Base-by-base conservation (phyloP, 2,888 invertebrate genomes). In the Globia sparganii region DNA sequence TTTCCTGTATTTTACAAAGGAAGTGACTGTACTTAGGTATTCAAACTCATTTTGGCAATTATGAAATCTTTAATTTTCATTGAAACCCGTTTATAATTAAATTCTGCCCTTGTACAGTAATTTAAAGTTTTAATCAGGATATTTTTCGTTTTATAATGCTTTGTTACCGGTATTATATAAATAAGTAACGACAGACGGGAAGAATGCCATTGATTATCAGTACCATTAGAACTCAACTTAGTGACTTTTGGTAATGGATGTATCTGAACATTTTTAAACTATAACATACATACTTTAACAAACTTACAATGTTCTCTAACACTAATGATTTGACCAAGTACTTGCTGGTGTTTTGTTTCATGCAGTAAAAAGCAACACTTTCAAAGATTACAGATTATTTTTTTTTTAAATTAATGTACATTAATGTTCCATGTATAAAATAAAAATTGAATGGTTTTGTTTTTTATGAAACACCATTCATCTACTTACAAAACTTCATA, bases 141-240 rank as follows among this genome's bases (percentile, higher is more conserved):
- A 18, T 76, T 81, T 53, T 81, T 71, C 46, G 15, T 53, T 58
- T 58, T 62, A 40, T 62, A 43, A 61, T 61, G 46, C 28, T 34
- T 70, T 70, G 58, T 81, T 49, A 34, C 37, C 4, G 3, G 34
- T 11, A 56, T 59, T 62, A 49, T 53, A 15, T 72, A 58, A 71
- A 28, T 62, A 75, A 66, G 25, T 61, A 71, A 61, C n/a, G n/a
- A n/a, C n/a, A n/a, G n/a, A n/a, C n/a, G 11, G 25, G 6, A 81
- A n/a, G 40, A 81, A 75, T 75, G n/a, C 0, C 59, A 70, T 61
- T 70, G 66, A 53, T 81, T 70, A 80, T 70, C 66, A 49, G 66
- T 75, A 62, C 25, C 37, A 75, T 75, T 53, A 66, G 8, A 37
- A 70, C 13, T n/a, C n/a, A 31, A 34, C 13, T 28, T 28, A 28